These are phyloP conservation scores for Smutsia gigantea DNA, from an alignment of 2,797 vertebrate species.

Conservation along the genomic window DNA sequence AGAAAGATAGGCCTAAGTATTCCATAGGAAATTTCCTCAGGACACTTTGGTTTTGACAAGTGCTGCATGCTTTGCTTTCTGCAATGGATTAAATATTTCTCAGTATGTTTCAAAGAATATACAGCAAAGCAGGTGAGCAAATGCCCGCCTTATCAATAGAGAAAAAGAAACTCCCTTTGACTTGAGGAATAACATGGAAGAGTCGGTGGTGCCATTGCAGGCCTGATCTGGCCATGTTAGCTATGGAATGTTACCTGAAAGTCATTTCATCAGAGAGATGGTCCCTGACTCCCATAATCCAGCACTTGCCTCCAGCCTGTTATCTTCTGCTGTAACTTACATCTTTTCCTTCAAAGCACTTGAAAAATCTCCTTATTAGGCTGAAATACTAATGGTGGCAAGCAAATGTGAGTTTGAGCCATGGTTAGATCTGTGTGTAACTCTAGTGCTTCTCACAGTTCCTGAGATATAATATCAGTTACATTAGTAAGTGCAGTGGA, in stretches of 20 bases:
- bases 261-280: background rate
- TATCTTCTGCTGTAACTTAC: background rate
- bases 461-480: background rate
- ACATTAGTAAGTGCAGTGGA: background rate
- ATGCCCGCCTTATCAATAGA: conserved; percentile 35
- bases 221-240: background rate
- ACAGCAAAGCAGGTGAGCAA: conserved; percentile 56
- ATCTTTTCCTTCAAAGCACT: background rate
- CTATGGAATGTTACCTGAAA: background rate
- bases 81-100: conserved; percentile 32
- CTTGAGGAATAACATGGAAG: background rate
- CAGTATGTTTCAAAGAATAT: conserved; percentile 47
- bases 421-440: background rate
- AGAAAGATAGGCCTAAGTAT: background rate
- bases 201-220: background rate
- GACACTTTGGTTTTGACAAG: conserved; percentile 28
- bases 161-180: background rate
- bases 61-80: conserved; percentile 32
- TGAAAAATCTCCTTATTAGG: background rate
- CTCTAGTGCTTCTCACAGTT: background rate
- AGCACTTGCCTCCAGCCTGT: background rate
- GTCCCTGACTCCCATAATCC: background rate
- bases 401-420: background rate
- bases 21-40: conserved; percentile 46
- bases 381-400: background rate